These are phyloP conservation scores for Lichenostomus cassidix DNA, from an alignment of 2,113 vertebrate species.

Conservation along the genomic window DNA sequence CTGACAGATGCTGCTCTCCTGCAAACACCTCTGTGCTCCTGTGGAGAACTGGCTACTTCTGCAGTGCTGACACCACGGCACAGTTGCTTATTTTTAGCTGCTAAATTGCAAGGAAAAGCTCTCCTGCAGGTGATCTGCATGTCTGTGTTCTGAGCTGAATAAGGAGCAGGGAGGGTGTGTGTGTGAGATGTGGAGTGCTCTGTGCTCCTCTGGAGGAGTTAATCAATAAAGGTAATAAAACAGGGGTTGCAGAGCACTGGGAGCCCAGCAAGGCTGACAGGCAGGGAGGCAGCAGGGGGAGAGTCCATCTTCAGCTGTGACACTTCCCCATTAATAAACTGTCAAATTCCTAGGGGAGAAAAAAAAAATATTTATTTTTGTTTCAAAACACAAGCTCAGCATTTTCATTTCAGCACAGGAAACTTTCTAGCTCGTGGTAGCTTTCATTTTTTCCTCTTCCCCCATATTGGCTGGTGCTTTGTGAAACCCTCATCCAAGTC, in stretches of 20 bases:
- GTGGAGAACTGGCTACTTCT: fast-evolving
- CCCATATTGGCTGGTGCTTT: neutral
- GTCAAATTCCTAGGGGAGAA: fast-evolving
- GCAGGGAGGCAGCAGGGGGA: neutral
- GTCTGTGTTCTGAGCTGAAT: neutral
- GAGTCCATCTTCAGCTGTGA: neutral
- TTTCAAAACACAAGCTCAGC: neutral
- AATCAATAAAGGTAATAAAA: neutral
- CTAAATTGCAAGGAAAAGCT: neutral
- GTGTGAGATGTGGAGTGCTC: neutral
- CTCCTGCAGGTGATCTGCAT: neutral
- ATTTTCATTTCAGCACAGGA: neutral
- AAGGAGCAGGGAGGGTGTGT: neutral
- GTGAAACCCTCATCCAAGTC: neutral
- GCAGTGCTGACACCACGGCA: neutral
- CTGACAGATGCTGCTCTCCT: fast-evolving
- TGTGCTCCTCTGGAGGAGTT: neutral
- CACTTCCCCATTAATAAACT: neutral
- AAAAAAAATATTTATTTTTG: neutral
- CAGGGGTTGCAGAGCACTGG: neutral
- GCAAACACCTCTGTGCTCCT: neutral
- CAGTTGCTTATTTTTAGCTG: neutral
- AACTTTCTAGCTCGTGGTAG: neutral
- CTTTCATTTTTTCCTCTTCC: neutral
- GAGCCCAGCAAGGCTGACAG: neutral